phyloP scores from a whole-genome alignment of 2,113 vertebrate genomes.

The Oncorhynchus keta region DNA sequence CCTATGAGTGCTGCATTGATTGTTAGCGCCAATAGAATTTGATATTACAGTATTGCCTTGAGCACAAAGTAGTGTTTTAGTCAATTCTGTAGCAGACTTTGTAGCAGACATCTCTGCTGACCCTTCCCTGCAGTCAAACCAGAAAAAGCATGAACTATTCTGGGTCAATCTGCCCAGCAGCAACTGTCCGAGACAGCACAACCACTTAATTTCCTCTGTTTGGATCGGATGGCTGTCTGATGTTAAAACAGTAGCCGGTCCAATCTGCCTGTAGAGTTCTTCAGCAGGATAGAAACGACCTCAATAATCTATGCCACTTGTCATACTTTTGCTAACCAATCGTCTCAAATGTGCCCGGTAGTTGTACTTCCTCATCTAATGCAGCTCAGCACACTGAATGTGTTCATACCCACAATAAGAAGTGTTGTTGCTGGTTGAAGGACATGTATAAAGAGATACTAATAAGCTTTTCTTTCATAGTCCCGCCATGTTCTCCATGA shows the following conservation, averaged over 20 bases:
- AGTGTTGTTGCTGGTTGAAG: not conserved
- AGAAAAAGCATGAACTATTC: conserved; percentile 45
- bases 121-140: conserved; percentile 45
- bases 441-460: not conserved
- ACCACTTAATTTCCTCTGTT: conserved; percentile 29
- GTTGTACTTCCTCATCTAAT: conserved; percentile 18
- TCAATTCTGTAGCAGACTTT: conserved; percentile 34
- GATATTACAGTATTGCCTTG: no score
- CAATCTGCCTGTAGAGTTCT: conserved; percentile 12
- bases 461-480: not conserved
- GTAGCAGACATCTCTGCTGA: conserved; percentile 31
- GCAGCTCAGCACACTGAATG: conserved; percentile 14
- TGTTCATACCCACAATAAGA: not conserved
- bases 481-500: not conserved
- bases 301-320: conserved; percentile 20
- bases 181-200: conserved; percentile 20
- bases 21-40: conserved; percentile 33
- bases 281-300: conserved; percentile 23
- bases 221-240: conserved; percentile 27
- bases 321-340: conserved; percentile 23
- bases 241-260: conserved; percentile 32
- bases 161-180: conserved; percentile 38
- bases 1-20: conserved; percentile 47
- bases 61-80: conserved; percentile 20
- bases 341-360: not conserved